Evolutionary conservation across 1,140 invertebrate genomes (phyloP).

Genomic region (Heliconius melpomene): DNA sequence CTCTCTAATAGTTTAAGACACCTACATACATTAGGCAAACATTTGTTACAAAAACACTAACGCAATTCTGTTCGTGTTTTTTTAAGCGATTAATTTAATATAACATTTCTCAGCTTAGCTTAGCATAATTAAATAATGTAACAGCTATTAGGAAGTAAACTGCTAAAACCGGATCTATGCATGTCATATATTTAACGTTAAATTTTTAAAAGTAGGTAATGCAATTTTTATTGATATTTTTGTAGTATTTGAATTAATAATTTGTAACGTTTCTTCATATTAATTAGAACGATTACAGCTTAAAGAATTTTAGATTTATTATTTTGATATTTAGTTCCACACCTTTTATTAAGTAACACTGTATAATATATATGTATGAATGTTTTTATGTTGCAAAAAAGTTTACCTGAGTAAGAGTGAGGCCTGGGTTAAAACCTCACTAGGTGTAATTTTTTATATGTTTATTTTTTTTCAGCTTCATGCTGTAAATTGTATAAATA

Average conservation of each 20-base stretch:
- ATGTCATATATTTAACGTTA: not conserved
- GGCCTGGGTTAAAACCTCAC: no score
- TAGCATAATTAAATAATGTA: slow-evolving; percentile 23
- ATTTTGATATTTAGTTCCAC: not conserved
- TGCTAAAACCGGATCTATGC: slow-evolving; percentile 13
- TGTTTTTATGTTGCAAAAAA: no score
- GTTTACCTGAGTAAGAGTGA: no score
- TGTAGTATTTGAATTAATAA: not conserved
- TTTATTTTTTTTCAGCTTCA: no score
- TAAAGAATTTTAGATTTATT: not conserved
- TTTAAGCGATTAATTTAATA: slow-evolving; percentile 19
- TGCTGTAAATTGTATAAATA: no score
- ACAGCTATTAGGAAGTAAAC: slow-evolving; percentile 21
- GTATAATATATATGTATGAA: not conserved
- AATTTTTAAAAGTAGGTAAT: not conserved
- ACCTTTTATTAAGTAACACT: not conserved
- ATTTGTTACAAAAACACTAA: slow-evolving; percentile 29
- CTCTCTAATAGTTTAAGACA: slow-evolving; percentile 10
- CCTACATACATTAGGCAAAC: slow-evolving; percentile 29
- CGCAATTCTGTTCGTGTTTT: slow-evolving; percentile 23
- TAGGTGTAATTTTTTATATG: no score
- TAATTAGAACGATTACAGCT: not conserved
- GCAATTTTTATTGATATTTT: slow-evolving; percentile 3
- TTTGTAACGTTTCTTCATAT: not conserved
- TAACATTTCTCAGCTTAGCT: slow-evolving; percentile 10